Conservation (phyloP, 2,113 vertebrate genomes). For the Uropsilus gracilis region DNA sequence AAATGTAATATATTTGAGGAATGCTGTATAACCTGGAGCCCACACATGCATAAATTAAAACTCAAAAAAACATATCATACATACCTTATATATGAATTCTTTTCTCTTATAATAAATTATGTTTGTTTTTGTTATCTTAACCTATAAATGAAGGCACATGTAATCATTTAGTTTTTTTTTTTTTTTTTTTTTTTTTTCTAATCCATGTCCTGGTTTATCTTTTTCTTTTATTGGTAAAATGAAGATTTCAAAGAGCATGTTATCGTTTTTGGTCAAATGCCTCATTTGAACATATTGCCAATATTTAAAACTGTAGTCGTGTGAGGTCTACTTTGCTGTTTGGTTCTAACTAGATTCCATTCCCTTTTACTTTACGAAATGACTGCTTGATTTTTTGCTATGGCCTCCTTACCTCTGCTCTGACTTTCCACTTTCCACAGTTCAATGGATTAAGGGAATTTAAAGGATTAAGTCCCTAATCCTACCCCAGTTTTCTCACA, state of each 20-base stretch:
- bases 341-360: not conserved
- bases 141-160: not conserved
- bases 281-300: not conserved
- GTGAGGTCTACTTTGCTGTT: not conserved
- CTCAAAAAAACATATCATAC: not conserved
- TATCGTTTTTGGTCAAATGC: not conserved
- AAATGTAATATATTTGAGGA: not conserved
- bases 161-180: not conserved
- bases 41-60: slow-evolving; percentile 60
- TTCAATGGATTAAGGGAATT: too few relatives aligned
- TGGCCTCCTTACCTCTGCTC: not conserved
- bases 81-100: slow-evolving; percentile 1
- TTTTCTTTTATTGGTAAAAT: slow-evolving; percentile 6
- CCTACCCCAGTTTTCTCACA: not conserved
- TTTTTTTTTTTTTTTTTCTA: not conserved
- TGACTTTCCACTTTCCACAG: not conserved
- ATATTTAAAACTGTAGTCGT: not conserved
- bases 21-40: slow-evolving; percentile 14
- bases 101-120: slow-evolving; percentile 43
- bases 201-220: slow-evolving; percentile 6
- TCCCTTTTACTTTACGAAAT: not conserved
- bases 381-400: not conserved
- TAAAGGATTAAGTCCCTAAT: not conserved
- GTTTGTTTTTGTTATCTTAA: slow-evolving; percentile 55
- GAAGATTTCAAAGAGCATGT: not conserved